Percentiles rank a stretch among this genome's conserved stretches.
phyloP scores from a whole-genome alignment of 2,797 vertebrate genomes.

The Clarias laeviceps region DNA sequence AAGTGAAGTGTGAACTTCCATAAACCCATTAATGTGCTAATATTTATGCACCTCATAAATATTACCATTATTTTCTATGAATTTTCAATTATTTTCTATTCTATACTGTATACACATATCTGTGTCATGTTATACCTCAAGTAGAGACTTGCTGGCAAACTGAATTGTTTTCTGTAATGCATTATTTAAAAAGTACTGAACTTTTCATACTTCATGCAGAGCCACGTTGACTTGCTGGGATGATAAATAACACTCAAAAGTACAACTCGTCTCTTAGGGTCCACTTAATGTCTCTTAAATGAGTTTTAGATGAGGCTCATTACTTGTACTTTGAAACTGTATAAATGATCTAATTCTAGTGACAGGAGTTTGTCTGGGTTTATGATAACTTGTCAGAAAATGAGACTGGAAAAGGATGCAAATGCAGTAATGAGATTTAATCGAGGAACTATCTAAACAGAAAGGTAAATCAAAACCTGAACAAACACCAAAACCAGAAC shows the following conservation, averaged over 20 bases:
- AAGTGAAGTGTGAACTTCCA: neutral
- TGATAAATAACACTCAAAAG: neutral
- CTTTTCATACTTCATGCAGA: neutral
- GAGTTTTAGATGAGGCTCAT: slow-evolving; percentile 18
- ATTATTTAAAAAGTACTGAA: neutral
- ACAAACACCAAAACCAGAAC: no score
- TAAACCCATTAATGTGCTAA: neutral
- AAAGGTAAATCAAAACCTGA: no score
- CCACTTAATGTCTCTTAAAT: slow-evolving; percentile 1
- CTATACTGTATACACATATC: neutral
- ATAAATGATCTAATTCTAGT: neutral
- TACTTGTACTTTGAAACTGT: neutral
- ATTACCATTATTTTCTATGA: no score
- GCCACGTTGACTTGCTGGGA: neutral
- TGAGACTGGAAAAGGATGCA: no score
- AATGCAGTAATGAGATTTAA: no score
- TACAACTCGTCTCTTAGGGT: neutral
- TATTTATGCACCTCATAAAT: neutral
- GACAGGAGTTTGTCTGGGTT: slow-evolving; percentile 2
- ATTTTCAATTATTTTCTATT: neutral
- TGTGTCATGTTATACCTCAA: neutral
- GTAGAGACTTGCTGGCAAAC: neutral
- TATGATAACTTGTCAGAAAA: neutral
- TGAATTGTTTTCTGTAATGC: neutral
- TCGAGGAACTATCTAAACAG: no score